Evolutionary conservation across 2,797 vertebrate genomes (phyloP).

Genomic region (Poeciliopsis paucimaculata): DNA sequence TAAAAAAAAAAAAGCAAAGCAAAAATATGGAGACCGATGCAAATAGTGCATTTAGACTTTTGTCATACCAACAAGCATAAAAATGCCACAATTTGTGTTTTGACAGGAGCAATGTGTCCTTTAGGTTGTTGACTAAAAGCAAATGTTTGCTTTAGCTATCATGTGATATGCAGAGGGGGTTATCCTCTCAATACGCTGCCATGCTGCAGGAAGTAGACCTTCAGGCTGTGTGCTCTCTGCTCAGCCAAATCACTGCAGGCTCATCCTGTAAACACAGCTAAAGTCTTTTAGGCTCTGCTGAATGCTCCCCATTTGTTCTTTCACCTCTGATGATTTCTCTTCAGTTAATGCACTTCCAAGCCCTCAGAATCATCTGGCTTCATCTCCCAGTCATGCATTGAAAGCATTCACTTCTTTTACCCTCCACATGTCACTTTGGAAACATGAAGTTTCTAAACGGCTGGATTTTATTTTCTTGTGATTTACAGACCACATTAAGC

Average conservation of each 20-base stretch:
- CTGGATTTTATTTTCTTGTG: conserved; percentile 17
- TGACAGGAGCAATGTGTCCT: neutral
- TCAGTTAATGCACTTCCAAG: conserved; percentile 3
- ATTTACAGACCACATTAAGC: neutral
- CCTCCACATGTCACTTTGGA: conserved; percentile 14
- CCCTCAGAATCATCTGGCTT: conserved; percentile 10
- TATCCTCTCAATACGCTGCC: neutral
- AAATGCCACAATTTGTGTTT: neutral
- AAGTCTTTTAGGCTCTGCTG: conserved; percentile 4
- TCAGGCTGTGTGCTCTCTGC: conserved; percentile 7
- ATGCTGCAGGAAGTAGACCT: conserved; percentile 29
- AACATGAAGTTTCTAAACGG: conserved; percentile 15
- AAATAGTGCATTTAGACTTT: neutral
- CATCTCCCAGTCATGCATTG: conserved; percentile 1
- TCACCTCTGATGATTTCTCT: conserved; percentile 17
- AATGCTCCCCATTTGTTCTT: conserved; percentile 21
- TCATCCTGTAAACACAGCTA: conserved; percentile 11
- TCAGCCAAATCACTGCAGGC: conserved; percentile 22
- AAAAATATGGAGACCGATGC: neutral
- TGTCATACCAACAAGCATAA: neutral
- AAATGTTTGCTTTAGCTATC: conserved; percentile 16
- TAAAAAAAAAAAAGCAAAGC: too few species aligned
- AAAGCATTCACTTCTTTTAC: conserved; percentile 8
- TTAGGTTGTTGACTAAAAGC: conserved; percentile 4
- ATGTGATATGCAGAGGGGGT: neutral